phyloP scores from a whole-genome alignment of 2,888 invertebrate genomes.

The Venusia cambrica region DNA sequence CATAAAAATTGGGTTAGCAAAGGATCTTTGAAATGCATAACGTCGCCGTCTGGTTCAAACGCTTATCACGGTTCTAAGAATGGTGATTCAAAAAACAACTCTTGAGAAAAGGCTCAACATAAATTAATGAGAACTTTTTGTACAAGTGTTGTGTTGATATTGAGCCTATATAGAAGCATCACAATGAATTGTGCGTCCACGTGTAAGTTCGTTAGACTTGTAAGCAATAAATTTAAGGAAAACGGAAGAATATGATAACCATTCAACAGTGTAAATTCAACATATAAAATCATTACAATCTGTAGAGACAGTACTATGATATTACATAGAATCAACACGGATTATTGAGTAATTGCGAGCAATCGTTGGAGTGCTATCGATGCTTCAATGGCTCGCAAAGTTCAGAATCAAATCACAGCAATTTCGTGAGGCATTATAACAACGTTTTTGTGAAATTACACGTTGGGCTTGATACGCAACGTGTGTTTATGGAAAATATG shows the following conservation, averaged over 20 bases:
- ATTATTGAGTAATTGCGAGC: conserved; percentile 65
- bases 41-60: conserved; percentile 41
- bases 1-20: conserved; percentile 40
- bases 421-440: conserved; percentile 66
- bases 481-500: conserved; percentile 62
- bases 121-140: conserved; percentile 41
- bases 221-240: conserved; percentile 14
- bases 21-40: conserved; percentile 49
- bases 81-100: conserved; percentile 44
- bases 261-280: conserved; percentile 42
- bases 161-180: too few relatives aligned
- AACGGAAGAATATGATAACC: conserved; percentile 15
- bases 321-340: conserved; percentile 61
- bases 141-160: too few relatives aligned
- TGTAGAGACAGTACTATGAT: conserved; percentile 34
- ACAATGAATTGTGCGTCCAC: conserved; percentile 19
- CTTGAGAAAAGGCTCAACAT: conserved; percentile 42
- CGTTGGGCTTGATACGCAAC: conserved; percentile 50
- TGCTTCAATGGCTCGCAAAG: conserved; percentile 55
- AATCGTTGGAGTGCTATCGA: conserved; percentile 41
- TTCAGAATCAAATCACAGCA: conserved; percentile 68
- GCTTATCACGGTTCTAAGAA: conserved; percentile 60
- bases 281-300: conserved; percentile 32
- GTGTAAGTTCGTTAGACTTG: conserved; percentile 17
- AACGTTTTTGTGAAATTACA: conserved; percentile 72